phyloP scores from a whole-genome alignment of 1,140 invertebrate species.

The Radopholus similis region DNA sequence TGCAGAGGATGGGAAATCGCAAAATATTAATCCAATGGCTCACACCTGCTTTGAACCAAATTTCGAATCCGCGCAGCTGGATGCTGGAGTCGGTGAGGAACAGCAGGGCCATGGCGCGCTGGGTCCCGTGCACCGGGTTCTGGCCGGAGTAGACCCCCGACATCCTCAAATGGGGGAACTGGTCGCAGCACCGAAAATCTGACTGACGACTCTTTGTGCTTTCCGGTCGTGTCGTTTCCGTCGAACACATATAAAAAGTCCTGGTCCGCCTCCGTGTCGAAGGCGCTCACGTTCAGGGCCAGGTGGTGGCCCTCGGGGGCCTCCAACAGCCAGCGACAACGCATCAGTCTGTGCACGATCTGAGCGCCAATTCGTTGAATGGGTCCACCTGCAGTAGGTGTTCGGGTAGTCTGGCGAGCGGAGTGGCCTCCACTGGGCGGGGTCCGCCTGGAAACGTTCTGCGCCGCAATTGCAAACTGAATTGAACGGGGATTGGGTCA shows the following conservation, averaged over 20 bases:
- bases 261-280: constrained; percentile 27
- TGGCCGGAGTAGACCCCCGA: constrained; percentile 22
- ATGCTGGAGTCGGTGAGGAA: constrained; percentile 25
- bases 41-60: constrained; percentile 27
- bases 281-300: constrained; percentile 19
- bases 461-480: constrained; percentile 32
- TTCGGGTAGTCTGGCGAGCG: constrained; percentile 33
- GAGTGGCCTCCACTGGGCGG: constrained; percentile 17
- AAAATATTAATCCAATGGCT: neutral
- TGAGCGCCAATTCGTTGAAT: constrained; percentile 15
- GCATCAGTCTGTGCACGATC: constrained; percentile 10
- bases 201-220: constrained; percentile 32
- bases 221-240: constrained; percentile 22
- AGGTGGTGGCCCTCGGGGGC: constrained; percentile 28
- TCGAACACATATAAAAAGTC: constrained; percentile 38
- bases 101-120: constrained; percentile 21
- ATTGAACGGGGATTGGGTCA: neutral
- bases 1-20: neutral
- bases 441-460: constrained; percentile 9
- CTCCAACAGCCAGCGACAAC: constrained; percentile 9
- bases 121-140: neutral
- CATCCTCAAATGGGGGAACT: neutral
- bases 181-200: neutral
- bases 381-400: constrained; percentile 23
- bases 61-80: constrained; percentile 14